Base-by-base conservation (phyloP, 1,140 invertebrate species). In the Thaumetopoea pityocampa region DNA sequence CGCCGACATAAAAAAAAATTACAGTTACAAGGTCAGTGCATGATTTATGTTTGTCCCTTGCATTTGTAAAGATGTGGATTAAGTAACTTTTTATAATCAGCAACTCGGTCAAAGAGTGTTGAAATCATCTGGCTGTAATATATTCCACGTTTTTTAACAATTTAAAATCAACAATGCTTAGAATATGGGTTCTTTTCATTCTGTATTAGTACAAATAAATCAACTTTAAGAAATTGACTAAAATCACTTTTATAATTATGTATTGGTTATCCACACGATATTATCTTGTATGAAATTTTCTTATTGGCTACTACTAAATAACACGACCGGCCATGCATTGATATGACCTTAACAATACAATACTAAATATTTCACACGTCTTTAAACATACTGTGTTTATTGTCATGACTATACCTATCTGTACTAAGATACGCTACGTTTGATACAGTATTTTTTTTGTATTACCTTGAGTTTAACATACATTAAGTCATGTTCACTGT, bases 381-480 rank as follows among this genome's bases (percentile, higher is more conserved):
- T 24, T 19, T 15, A 27, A 2, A 38, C 22, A n/a, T 29, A 20
- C 5, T 8, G n/a, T 32, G 15, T 41, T 41, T 41, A 12, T 41
- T 15, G 15, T 36, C n/a, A 30, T 18, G n/a, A 28, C 32, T 15
- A 5, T 35, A 35, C 42, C 30, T 34, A 41, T 22, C 18, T 18
- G 16, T 42, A 43, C 49, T 50, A 44, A 50, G 30, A 48, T 35
- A 15, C n/a, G 29, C 8, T 24, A 33, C 16, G 42, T 37, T 48
- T 37, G 29, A 18, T 35, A 10, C 29, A 18, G 29, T 43, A 40
- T 29, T 19, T 10, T 24, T 53, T 22, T 12, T 16, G 11, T 12
- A 36, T 55, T 66, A 66, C 76, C 76, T 76, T 80, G 73, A 56
- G 34, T 45, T 30, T 18, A 51, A 51, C 28, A 43, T 47, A 57